Evolutionary conservation across 2,797 vertebrate species (phyloP), one percentile per base, ranked within the genome.

Genomic region (Galagoides demidoff): DNA sequence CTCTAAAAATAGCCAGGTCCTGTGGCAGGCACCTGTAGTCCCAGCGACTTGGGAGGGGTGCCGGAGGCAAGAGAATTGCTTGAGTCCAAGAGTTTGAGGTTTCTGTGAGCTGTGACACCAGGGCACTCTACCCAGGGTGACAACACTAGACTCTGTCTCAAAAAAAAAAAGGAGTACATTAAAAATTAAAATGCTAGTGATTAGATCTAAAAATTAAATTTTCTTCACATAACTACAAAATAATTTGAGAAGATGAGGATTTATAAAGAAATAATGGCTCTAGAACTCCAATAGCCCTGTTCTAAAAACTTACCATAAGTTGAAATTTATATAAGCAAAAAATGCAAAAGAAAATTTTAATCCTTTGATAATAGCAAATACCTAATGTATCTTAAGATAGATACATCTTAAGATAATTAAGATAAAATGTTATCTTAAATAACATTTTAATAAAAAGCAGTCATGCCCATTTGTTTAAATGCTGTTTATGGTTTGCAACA

Each of bases 391-490:
- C n/a, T n/a, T n/a, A n/a, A n/a, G n/a, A n/a, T n/a, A n/a, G n/a
- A n/a, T n/a, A n/a, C n/a, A n/a, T n/a, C n/a, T n/a, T n/a, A n/a
- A n/a, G n/a, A n/a, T n/a, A n/a, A n/a, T n/a, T n/a, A n/a, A n/a
- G n/a, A n/a, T n/a, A n/a, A n/a, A n/a, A n/a, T n/a, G 39, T 73
- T 93, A 71, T 45, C 43, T 0, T 76, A 89, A 82, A 84, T 52
- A 92, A 92, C 31, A 39, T 64, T 94, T 95, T 88, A 93, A 39
- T 92, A 16, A 85, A 95, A 90, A 23, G 74, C 45, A 68, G 45
- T 34, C 49, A 7, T 34, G 29, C 13, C 22, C 9, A 70, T 68
- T 89, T 27, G 10, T 43, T 43, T 73, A 96, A 82, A n/a, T 77
- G 64, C 5, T 55, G n/a, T 22, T 55, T 78, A 27, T 22, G 64